Evolutionary conservation across 2,888 invertebrate genomes (phyloP), one percentile per base, ranked within the genome.

Genomic region (Cheilosia vulpina): DNA sequence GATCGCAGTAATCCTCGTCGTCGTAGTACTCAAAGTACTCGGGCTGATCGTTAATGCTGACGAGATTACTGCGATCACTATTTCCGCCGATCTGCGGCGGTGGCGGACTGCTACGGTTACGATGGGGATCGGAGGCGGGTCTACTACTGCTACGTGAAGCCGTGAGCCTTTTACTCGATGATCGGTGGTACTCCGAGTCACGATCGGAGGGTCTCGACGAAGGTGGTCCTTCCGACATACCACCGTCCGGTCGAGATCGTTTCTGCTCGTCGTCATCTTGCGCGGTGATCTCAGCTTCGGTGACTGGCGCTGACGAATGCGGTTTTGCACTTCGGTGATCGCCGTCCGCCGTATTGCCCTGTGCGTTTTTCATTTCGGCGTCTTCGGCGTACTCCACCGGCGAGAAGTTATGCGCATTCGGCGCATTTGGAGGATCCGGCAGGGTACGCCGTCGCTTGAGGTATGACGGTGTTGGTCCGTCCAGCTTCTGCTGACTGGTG

Each of bases 11-110:
- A 71, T 88, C 52, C 15, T 52, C 84, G 63, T 89, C 88, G 85
- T 89, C 89, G 53, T 89, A 91, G 89, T 93, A 94, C 89, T 94
- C 93, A 90, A 93, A 93, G 89, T 93, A 93, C 84, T 93, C 93
- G 45, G 93, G 93, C 76, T 93, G 91, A 88, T 94, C 93, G 87
- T 93, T 93, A 63, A 93, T 93, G 89, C 93, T 93, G 87, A 94
- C 93, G 85, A 92, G 91, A 88, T 93, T 93, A 88, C 90, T 89
- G 82, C 90, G 90, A 88, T 90, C 89, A 84, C 88, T 89, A 82
- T 88, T 68, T 21, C 19, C 9, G 15, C 84, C 76, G 73, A 87
- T 87, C 50, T 77, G 89, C 73, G 84, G 89, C 75, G 87, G 88
- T 87, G 87, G 89, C 87, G 87, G 88, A 83, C 77, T 88, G 85